Conservation (phyloP, 2,888 invertebrate species). For the Andrena chrysosceles region DNA sequence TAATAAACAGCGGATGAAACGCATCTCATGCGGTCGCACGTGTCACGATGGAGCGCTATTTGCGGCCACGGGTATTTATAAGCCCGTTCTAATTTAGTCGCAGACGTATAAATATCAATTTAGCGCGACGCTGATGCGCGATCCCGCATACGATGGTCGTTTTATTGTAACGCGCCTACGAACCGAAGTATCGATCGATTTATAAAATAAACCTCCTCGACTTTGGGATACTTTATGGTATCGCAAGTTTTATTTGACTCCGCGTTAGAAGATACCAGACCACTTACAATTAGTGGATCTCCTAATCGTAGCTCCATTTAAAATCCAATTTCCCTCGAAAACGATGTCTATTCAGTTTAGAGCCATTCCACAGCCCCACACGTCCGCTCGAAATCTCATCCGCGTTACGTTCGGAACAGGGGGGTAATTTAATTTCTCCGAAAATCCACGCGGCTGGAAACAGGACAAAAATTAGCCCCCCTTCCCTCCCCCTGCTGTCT, state of each 20-base stretch:
- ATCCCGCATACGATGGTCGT: conserved; percentile 34
- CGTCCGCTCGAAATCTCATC: background rate
- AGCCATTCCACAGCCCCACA: conserved; percentile 42
- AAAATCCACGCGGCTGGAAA: conserved; percentile 37
- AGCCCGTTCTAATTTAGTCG: conserved; percentile 53
- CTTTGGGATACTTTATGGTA: no score
- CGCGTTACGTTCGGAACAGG: background rate
- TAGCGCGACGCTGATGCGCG: conserved; percentile 23
- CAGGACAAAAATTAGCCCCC: conserved; percentile 43
- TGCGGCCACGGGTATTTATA: conserved; percentile 50
- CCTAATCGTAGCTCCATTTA: conserved; percentile 12
- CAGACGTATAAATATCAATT: conserved; percentile 60
- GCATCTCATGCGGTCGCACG: conserved; percentile 53
- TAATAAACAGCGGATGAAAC: conserved; percentile 51
- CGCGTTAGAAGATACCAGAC: no score
- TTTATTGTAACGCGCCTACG: conserved; percentile 13
- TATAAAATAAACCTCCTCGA: no score
- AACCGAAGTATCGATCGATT: background rate
- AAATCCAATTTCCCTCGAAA: conserved; percentile 35
- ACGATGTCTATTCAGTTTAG: conserved; percentile 26
- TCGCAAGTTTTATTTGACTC: no score
- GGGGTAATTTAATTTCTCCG: conserved; percentile 55
- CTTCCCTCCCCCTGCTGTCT: no score
- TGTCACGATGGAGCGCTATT: conserved; percentile 55
- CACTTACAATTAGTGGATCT: background rate